Evolutionary conservation across 2,888 invertebrate genomes (phyloP), one percentile per base, ranked within the genome.

Genomic region (Pomacea canaliculata): DNA sequence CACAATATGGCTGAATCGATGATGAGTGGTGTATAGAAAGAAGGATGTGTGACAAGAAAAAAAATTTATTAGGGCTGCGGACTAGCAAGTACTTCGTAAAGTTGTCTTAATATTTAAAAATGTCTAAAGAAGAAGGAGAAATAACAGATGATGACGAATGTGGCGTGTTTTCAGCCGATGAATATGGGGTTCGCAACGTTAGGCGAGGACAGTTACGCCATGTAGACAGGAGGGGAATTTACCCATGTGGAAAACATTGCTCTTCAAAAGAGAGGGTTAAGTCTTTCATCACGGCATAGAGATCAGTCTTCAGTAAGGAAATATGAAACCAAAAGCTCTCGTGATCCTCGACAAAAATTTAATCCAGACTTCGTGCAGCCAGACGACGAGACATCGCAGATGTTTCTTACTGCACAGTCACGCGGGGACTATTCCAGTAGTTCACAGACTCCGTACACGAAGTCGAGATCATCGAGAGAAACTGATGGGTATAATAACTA

Each of bases 81-180:
- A 23, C 10, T 63, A 12, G n/a, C 27, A 63, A 63, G 10, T 63
- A 63, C 63, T 4, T 63, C 27, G 1, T 12, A 37, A 56, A 10
- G 51, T 56, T 10, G 10, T 56, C 12, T 7, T 56, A 10, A 7
- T 56, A 56, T 16, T 16, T 7, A 56, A 56, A 56, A 10, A 56
- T 66, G 13, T 60, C 56, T 16, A 85, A 85, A 75, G 86, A 85
- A 80, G 86, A 86, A 76, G 85, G 85, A 4, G 85, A 86, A 77
- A 72, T 86, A 16, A 83, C 84, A 27, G 85, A 85, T 59, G 86
- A 86, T 23, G 86, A 84, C 19, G 83, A 82, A 60, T 76, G 76
- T 13, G 78, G 76, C n/a, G 68, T 76, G 19, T 18, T 46, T 7
- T 66, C 56, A 70, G 48, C 63, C 51, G 63, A 70, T 23, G 23